A percentile compares a stretch with the other conserved stretches of the same genome.
Conservation (phyloP, 2,797 vertebrate genomes). For the Alca torda region DNA sequence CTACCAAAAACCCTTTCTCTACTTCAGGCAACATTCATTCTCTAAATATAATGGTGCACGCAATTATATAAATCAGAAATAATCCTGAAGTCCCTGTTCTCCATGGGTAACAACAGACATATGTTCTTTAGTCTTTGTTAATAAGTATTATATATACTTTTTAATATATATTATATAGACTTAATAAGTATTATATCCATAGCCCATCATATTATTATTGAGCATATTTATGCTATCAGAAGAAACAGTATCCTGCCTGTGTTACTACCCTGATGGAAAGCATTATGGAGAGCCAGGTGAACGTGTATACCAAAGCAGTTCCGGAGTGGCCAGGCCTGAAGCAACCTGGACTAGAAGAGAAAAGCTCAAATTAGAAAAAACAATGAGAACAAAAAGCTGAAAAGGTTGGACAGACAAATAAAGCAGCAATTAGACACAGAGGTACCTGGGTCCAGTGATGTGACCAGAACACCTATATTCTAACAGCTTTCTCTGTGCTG, state of each 20-base stretch:
- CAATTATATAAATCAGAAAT: not conserved
- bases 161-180: too few relatives aligned
- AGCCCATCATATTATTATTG: not conserved
- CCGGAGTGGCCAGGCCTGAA: not conserved
- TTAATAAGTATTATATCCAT: not conserved
- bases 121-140: not conserved
- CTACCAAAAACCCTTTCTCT: not conserved
- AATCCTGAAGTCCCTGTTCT: not conserved
- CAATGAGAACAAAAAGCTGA: not conserved
- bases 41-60: not conserved
- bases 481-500: not conserved
- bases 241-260: not conserved
- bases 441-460: not conserved
- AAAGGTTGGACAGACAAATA: not conserved
- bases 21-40: not conserved
- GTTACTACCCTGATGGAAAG: not conserved
- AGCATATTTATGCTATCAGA: not conserved
- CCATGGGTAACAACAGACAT: not conserved
- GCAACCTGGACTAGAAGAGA: not conserved
- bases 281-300: not conserved
- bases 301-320: not conserved
- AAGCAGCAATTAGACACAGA: not conserved
- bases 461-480: not conserved
- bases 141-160: too few relatives aligned
- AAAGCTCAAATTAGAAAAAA: not conserved